These are phyloP conservation scores for Sitobion miscanthi DNA, from an alignment of 1,140 invertebrate species.

Conservation along the genomic window DNA sequence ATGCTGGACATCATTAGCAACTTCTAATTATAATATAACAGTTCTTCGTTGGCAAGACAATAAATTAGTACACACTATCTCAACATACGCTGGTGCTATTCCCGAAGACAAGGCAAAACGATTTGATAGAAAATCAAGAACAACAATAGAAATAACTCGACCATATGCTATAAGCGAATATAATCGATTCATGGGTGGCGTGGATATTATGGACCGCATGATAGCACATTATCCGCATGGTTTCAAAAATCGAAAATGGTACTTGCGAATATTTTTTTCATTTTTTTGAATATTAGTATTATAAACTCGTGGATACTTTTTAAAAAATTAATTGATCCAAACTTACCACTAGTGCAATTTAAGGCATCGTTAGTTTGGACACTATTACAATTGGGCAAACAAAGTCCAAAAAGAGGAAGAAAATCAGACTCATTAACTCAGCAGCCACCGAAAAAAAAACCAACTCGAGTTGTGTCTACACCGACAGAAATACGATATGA, in stretches of 20 bases:
- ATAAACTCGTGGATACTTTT: conserved; percentile 60
- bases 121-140: conserved; percentile 58
- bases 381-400: background rate
- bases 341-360: background rate
- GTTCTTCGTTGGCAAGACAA: background rate
- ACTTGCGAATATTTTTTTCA: conserved; percentile 60
- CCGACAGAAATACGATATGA: background rate
- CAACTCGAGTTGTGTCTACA: background rate
- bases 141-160: conserved; percentile 56
- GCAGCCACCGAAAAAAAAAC: background rate
- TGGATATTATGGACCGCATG: conserved; percentile 60
- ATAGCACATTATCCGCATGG: conserved; percentile 60
- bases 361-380: conserved; percentile 1
- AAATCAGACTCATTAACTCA: background rate
- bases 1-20: background rate
- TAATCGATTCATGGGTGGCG: conserved; percentile 62
- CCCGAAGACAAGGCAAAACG: conserved; percentile 49
- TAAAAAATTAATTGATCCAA: conserved; percentile 52
- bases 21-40: background rate
- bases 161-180: conserved; percentile 60
- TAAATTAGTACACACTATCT: conserved; percentile 37
- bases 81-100: background rate
- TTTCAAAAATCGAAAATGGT: conserved; percentile 60
- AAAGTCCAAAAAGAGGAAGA: background rate
- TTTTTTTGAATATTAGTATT: conserved; percentile 60